Evolutionary conservation across 2,888 invertebrate species (phyloP).

Genomic region (Tenthredo amoena): DNA sequence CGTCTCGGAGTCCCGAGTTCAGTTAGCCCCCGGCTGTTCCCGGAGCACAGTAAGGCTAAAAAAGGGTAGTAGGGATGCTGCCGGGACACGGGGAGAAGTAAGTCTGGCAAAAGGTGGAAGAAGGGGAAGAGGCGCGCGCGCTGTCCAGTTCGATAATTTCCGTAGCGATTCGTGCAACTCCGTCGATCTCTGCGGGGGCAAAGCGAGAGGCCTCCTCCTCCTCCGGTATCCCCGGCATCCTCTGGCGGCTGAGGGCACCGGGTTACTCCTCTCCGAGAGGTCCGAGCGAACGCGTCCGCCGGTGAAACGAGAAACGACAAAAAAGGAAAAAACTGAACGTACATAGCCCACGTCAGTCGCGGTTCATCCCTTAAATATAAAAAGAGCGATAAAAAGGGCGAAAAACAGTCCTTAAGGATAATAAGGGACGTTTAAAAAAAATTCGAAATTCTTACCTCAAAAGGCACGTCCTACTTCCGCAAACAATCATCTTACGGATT

Average conservation of each 20-base stretch:
- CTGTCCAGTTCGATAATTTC: slow-evolving; percentile 60
- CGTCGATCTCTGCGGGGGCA: slow-evolving; percentile 77
- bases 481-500: too few species aligned
- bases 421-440: too few species aligned
- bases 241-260: slow-evolving; percentile 50
- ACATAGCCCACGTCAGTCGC: too few species aligned
- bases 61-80: background rate
- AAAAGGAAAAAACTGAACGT: background rate
- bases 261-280: slow-evolving; percentile 53
- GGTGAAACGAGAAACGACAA: background rate
- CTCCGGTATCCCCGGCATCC: slow-evolving; percentile 44
- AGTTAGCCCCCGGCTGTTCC: slow-evolving; percentile 26
- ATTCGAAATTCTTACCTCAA: too few species aligned
- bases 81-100: background rate
- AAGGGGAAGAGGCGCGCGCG: slow-evolving; percentile 54
- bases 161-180: slow-evolving; percentile 69
- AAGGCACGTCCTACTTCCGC: too few species aligned
- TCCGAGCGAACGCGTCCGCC: slow-evolving; percentile 38
- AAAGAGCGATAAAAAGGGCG: background rate
- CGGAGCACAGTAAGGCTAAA: background rate
- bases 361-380: background rate
- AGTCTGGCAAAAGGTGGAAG: background rate
- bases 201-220: slow-evolving; percentile 61
- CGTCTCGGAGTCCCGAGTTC: background rate
- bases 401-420: too few species aligned